These are phyloP conservation scores for Drosophila prosaltans DNA, from an alignment of 1,140 invertebrate genomes.

Conservation along the genomic window DNA sequence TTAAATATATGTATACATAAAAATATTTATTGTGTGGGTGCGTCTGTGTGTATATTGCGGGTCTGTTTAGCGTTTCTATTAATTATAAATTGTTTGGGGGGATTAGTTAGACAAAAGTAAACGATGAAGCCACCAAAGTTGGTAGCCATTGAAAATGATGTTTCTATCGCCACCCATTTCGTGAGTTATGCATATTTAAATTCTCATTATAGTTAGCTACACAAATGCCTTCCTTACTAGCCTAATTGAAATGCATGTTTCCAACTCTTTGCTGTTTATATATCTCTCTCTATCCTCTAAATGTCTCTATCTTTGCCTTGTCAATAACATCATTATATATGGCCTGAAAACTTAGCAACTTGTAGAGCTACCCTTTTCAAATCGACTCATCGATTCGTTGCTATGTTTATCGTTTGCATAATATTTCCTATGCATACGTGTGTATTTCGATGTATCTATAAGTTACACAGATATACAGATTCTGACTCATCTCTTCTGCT, in stretches of 20 bases:
- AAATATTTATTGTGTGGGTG: slow-evolving; percentile 15
- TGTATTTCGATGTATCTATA: slow-evolving; percentile 28
- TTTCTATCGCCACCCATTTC: not conserved
- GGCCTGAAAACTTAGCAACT: slow-evolving; percentile 4
- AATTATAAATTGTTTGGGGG: slow-evolving; percentile 66
- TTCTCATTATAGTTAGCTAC: not conserved
- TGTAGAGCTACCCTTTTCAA: slow-evolving; percentile 10
- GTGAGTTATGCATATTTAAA: not conserved
- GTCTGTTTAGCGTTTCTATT: slow-evolving; percentile 47
- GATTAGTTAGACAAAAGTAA: slow-evolving; percentile 33
- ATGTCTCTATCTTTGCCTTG: not conserved
- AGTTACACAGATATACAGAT: slow-evolving; percentile 40
- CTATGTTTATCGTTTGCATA: slow-evolving; percentile 54
- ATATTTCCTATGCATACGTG: slow-evolving; percentile 54
- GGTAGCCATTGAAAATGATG: not conserved
- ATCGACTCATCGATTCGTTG: slow-evolving; percentile 3
- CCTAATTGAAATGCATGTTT: slow-evolving; percentile 42
- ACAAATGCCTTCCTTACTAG: not conserved
- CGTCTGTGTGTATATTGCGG: slow-evolving; percentile 20
- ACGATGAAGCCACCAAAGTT: slow-evolving; percentile 17
- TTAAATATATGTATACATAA: slow-evolving; percentile 38
- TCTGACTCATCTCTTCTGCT: slow-evolving; percentile 22
- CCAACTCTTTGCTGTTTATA: slow-evolving; percentile 4
- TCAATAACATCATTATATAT: not conserved
- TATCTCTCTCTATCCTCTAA: slow-evolving; percentile 19